phyloP scores from a whole-genome alignment of 1,140 invertebrate species.

The Cydia strobilella region DNA sequence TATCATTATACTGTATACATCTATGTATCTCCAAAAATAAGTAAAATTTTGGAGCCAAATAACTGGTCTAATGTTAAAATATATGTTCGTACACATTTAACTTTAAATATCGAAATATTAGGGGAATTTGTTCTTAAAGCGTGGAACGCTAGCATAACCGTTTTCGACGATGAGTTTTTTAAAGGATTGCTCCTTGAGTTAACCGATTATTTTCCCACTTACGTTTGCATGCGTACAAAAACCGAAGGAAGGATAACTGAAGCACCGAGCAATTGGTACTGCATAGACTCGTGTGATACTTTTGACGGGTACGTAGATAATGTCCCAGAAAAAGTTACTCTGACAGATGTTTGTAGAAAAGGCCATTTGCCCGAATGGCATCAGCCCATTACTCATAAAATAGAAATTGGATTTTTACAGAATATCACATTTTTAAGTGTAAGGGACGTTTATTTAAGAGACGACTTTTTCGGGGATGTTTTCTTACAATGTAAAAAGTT shows the following conservation, averaged over 20 bases:
- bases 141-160: slow-evolving; percentile 38
- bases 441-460: slow-evolving; percentile 38
- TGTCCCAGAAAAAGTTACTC: slow-evolving; percentile 34
- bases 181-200: slow-evolving; percentile 33
- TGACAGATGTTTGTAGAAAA: background rate
- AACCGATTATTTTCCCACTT: slow-evolving; percentile 43
- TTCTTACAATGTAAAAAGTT: slow-evolving; percentile 39
- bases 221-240: slow-evolving; percentile 40
- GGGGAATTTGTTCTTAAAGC: slow-evolving; percentile 43
- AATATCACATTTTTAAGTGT: slow-evolving; percentile 40
- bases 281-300: slow-evolving; percentile 40
- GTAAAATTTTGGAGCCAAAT: slow-evolving; percentile 33
- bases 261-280: slow-evolving; percentile 39
- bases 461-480: slow-evolving; percentile 38
- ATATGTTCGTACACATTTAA: slow-evolving; percentile 31
- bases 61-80: slow-evolving; percentile 37
- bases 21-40: slow-evolving; percentile 39
- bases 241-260: slow-evolving; percentile 35
- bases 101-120: slow-evolving; percentile 38
- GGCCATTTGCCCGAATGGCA: background rate
- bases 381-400: slow-evolving; percentile 34
- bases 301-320: slow-evolving; percentile 33
- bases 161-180: slow-evolving; percentile 40
- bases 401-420: slow-evolving; percentile 17
- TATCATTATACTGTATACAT: slow-evolving; percentile 39